Evolutionary conservation across 2,888 invertebrate genomes (phyloP), one percentile per base, ranked within the genome.

Genomic region (Eupsilia transversa): DNA sequence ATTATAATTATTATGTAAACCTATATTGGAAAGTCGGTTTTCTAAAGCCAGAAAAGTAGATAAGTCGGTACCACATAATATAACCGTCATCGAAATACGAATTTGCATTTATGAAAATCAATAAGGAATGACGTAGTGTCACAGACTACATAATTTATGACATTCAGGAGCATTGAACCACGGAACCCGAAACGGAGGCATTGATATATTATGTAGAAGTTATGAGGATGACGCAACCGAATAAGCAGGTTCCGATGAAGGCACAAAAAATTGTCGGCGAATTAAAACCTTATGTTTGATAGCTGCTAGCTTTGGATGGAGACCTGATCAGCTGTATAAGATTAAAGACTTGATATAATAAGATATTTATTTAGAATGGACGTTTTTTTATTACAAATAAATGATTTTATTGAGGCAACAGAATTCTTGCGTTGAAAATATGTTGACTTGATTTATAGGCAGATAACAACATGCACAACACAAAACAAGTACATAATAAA

Each of bases 191-290:
- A 72, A 74, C 65, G 59, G 33, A 75, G 33, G 41, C 64, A 69
- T 75, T 70, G 23, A 66, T 72, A 72, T 60, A 65, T 74, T 72
- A 30, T 30, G 30, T 43, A 76, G 43, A 79, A 43, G 59, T 27
- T 72, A 65, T 84, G 84, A 82, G 82, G 86, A 68, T 87, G 86
- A 87, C 87, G 87, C 66, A 86, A 86, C 35, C 30, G 61, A 23
- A 72, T 64, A 72, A 74, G 74, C 86, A 41, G 78, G 70, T 78
- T 77, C 52, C 43, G 20, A 65, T 64, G 74, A 41, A 60, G n/a
- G 23, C 56, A 73, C 68, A 84, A 81, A 86, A 79, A 79, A 75
- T 23, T 0, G 52, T 52, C 52, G 23, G 52, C 33, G 38, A 38
- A 83, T 65, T 84, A 74, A 76, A 85, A 75, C 54, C 20, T 35